These are phyloP conservation scores for Lasiurus borealis DNA, from an alignment of 2,113 vertebrate species.

Conservation along the genomic window DNA sequence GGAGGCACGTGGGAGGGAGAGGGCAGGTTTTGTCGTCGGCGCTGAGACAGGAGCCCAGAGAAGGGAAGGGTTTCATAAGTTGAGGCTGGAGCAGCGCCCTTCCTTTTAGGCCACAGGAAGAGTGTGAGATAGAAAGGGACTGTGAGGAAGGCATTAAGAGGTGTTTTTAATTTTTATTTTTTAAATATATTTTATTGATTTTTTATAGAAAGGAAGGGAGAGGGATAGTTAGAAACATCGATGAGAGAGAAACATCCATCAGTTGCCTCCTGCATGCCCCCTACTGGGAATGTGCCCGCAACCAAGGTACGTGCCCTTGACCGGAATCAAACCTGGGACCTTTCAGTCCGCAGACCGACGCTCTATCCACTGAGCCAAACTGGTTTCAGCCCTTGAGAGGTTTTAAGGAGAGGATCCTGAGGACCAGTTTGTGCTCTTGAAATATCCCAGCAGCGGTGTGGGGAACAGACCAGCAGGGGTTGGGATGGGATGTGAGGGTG, in stretches of 20 bases:
- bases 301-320: no score
- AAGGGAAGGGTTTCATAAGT: background rate
- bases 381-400: no score
- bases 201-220: no score
- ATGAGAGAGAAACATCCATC: no score
- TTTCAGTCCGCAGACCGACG: no score
- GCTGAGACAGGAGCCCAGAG: background rate
- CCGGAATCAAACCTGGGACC: no score
- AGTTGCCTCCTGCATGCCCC: no score
- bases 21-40: background rate
- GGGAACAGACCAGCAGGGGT: background rate
- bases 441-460: background rate
- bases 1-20: rapidly evolving
- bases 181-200: no score
- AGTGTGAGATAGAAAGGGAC: background rate
- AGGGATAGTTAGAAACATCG: no score
- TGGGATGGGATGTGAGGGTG: background rate
- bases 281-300: no score
- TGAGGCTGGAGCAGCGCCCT: background rate
- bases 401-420: conserved; percentile 3
- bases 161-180: background rate
- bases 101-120: background rate
- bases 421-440: background rate
- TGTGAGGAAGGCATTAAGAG: background rate
- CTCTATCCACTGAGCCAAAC: no score